Evolutionary conservation across 2,797 vertebrate species (phyloP), one percentile per base, ranked within the genome.

Genomic region (Limosa lapponica): DNA sequence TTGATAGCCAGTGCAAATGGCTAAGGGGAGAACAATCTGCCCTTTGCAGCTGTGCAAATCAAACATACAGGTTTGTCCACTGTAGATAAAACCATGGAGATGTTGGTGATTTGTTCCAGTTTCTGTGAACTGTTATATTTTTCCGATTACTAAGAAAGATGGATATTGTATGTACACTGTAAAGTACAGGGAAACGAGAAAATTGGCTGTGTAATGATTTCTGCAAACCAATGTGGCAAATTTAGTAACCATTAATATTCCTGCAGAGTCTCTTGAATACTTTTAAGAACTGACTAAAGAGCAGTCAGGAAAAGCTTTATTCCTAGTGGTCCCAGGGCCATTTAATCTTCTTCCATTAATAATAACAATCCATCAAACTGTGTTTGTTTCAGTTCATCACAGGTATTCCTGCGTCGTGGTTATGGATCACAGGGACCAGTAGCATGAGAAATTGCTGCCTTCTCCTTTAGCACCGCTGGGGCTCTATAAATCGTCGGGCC

Each of bases 401-500:
- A 41, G 46, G 5, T 57, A n/a, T 24, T 70, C 34, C 36, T 57
- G 14, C 18, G 18, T 39, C 16, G 0, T 28, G 4, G 7, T 54
- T 43, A 11, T 2, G 32, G 37, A 25, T 49, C 28, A 4, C 22
- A 37, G 27, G 16, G 25, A 9, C 1, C 25, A 16, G 23, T 1
- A 13, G 10, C 24, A 3, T 10, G 41, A 39, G 15, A 46, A 34
- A 13, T 8, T 3, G 58, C 17, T 5, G 20, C 0, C 10, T 12
- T 48, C 3, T 11, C 13, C 3, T 23, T 13, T 2, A 14, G 14
- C 6, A 16, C n/a, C 3, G 7, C n/a, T 18, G 44, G 44, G 23
- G 25, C 61, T 13, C 23, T 24, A 8, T 1, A n/a, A 48, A 24
- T 23, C 3, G 1, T 1, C 3, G 0, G 1, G 59, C 85, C 95